Base-by-base conservation (phyloP, 2,113 vertebrate genomes). In the Periophthalmus modestus region DNA sequence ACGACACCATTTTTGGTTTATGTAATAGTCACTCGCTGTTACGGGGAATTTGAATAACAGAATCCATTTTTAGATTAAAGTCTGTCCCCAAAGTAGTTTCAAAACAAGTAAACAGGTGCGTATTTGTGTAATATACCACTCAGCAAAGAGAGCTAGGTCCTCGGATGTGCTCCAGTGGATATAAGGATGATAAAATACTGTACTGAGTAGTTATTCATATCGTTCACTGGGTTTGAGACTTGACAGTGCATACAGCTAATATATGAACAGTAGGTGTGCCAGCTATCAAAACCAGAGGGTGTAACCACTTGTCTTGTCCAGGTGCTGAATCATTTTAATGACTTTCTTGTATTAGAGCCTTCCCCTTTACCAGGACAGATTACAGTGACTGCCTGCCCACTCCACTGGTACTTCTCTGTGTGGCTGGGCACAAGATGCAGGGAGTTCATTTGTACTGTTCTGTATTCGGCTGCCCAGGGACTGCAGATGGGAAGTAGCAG, bases 261-360 rank as follows among this genome's bases (percentile, higher is more conserved):
- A 43, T 43, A 43, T 43, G 39, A 43, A 15, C 16, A 52, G 62
- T 61, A 83, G 59, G 72, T 83, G 63, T 72, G 54, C 68, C 55
- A 54, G 69, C 24, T 71, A 47, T 21, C 34, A 43, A 69, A 77
- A 74, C 75, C 76, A 36, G 36, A 1, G 65, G 78, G 79, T 73
- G 48, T 66, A 73, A 73, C 75, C 80, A 80, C 83, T 88, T 12
- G 73, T 80, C 75, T 48, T 78, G 71, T 85, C 76, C 83, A 82
- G 79, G 86, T 63, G 36, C 84, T 82, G 81, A 82, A 88, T 87
- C 77, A 88, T 80, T 82, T 86, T 84, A 85, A 90, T 82, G 77
- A 75, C 77, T 83, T 83, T 58, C 34, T 84, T 18, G 36, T 55
- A 19, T 59, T 34, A 33, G 54, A 55, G 71, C 57, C 76, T 67